Conservation (phyloP, 2,113 vertebrate species). For the Lutjanus erythropterus region DNA sequence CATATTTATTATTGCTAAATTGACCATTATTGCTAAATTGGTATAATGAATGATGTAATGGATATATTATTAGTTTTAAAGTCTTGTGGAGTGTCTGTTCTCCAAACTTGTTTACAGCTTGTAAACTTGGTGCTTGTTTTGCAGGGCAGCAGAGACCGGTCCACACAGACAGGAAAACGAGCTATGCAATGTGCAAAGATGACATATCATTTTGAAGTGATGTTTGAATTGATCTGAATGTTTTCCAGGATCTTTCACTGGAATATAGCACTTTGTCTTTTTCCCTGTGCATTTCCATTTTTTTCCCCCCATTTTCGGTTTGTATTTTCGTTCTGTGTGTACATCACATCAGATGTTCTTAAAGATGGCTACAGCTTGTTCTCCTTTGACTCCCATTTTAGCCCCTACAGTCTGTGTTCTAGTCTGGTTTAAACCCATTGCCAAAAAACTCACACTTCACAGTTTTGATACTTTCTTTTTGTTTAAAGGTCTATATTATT, state of each 20-base stretch:
- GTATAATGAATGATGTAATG: too few species aligned
- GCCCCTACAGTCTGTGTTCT: neutral
- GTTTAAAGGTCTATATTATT: neutral
- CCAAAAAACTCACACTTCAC: conserved; percentile 3
- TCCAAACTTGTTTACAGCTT: neutral
- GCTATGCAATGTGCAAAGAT: neutral
- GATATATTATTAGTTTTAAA: too few species aligned
- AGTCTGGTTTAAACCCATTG: neutral
- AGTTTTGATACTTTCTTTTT: neutral
- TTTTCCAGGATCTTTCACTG: neutral
- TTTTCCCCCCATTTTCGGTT: too few species aligned
- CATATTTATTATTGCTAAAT: too few species aligned
- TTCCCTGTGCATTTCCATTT: neutral
- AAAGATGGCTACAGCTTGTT: conserved; percentile 4
- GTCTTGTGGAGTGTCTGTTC: too few species aligned
- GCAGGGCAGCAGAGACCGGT: neutral
- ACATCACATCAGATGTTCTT: neutral
- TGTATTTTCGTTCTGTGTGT: neutral
- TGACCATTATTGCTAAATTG: too few species aligned
- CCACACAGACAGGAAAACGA: neutral
- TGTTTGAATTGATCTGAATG: neutral
- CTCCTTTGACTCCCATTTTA: neutral
- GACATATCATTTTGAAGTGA: neutral
- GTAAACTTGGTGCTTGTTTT: neutral
- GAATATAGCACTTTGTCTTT: neutral